Conservation (phyloP, 2,888 invertebrate genomes). For the Panopea generosa region DNA sequence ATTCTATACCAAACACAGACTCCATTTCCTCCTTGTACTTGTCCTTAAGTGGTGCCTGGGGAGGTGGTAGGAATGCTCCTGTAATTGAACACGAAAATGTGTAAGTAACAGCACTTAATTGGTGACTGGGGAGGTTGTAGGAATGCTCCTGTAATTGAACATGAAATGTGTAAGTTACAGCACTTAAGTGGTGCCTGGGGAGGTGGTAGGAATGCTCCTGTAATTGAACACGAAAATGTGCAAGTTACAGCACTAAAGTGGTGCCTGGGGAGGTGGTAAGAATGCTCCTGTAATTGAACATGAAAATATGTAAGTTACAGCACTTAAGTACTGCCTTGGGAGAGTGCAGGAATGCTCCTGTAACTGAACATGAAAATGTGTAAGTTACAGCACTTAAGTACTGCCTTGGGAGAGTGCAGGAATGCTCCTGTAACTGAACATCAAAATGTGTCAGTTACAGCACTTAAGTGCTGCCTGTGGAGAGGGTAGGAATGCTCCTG, state of each 20-base stretch:
- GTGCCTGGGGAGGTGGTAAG: no score
- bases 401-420: no score
- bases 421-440: no score
- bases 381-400: no score
- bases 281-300: no score
- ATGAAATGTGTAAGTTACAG: neutral
- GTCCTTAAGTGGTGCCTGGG: conserved; percentile 64
- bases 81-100: neutral
- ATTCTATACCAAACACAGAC: conserved; percentile 71
- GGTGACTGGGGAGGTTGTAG: neutral
- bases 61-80: conserved; percentile 76
- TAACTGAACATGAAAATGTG: no score
- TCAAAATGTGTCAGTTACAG: no score
- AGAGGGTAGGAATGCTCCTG: conserved; percentile 74
- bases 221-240: no score
- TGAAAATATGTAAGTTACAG: no score
- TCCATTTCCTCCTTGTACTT: conserved; percentile 70
- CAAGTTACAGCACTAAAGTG: no score
- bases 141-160: neutral
- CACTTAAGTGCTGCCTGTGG: conserved; percentile 65
- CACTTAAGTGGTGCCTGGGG: neutral
- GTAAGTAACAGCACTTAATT: neutral
- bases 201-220: conserved; percentile 14
- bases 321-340: no score
- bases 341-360: no score